Conservation (phyloP, 2,888 invertebrate genomes). For the Hermodice carunculata region DNA sequence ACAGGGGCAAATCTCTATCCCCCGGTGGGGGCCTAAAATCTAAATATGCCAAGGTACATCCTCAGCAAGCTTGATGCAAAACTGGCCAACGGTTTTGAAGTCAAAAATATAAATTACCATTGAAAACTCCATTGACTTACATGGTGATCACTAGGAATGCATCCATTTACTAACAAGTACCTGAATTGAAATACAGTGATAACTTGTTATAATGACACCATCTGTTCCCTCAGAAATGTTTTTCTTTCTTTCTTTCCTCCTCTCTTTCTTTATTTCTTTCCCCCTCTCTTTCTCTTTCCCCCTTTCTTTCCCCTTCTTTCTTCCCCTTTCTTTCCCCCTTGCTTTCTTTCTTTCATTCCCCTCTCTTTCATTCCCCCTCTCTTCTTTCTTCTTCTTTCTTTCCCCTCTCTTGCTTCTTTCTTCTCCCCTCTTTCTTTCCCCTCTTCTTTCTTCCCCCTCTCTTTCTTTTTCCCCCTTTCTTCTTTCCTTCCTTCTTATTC, state of each 20-base stretch:
- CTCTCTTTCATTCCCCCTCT: neutral
- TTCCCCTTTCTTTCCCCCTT: neutral
- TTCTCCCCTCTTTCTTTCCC: neutral
- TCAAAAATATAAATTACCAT: too few relatives aligned
- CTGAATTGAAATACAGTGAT: too few relatives aligned
- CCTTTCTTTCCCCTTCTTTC: neutral
- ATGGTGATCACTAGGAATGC: too few relatives aligned
- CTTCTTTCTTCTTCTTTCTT: neutral
- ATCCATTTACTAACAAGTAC: too few relatives aligned
- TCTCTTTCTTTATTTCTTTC: neutral
- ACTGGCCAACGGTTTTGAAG: too few relatives aligned
- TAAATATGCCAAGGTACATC: too few relatives aligned
- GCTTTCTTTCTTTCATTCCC: neutral
- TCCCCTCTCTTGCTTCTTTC: neutral
- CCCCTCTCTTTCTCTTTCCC: neutral
- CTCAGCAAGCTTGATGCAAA: too few relatives aligned
- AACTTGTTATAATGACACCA: too few relatives aligned
- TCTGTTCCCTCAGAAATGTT: too few relatives aligned
- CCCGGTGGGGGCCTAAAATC: too few relatives aligned
- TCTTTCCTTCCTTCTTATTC: neutral
- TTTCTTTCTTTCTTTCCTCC: neutral
- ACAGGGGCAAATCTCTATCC: too few relatives aligned
- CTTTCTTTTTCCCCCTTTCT: neutral
- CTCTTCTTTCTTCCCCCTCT: neutral
- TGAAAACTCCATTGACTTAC: too few relatives aligned